Evolutionary conservation across 2,113 vertebrate species (phyloP).

Genomic region (Microcebus lehilahytsara): DNA sequence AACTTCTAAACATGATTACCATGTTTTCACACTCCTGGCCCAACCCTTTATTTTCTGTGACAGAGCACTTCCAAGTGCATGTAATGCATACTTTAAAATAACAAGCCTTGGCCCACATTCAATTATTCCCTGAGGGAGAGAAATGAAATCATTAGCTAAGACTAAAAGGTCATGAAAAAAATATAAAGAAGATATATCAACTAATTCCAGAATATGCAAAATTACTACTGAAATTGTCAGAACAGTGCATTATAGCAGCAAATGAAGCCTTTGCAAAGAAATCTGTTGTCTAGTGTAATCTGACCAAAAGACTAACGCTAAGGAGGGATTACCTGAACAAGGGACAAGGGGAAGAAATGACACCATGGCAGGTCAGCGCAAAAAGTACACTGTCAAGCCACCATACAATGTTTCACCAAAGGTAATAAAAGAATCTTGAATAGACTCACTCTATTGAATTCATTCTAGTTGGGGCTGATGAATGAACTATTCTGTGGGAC

Average conservation of each 20-base stretch:
- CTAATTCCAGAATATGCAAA: neutral
- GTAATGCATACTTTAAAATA: constrained; percentile 19
- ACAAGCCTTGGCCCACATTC: neutral
- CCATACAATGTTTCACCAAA: neutral
- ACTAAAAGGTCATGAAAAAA: constrained; percentile 1
- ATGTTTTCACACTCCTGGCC: neutral
- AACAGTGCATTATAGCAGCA: neutral
- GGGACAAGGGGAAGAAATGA: neutral
- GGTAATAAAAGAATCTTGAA: neutral
- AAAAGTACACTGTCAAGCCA: neutral
- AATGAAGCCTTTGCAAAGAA: neutral
- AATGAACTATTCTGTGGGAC: neutral
- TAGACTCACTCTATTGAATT: neutral
- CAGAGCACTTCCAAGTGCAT: neutral
- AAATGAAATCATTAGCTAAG: constrained; percentile 14
- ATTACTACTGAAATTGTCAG: neutral
- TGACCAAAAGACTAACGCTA: neutral
- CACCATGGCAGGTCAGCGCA: neutral
- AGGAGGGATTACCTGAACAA: neutral
- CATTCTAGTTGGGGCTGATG: neutral
- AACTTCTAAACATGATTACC: neutral
- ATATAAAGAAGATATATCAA: neutral
- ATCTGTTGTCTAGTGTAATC: neutral
- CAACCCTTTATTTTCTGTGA: neutral
- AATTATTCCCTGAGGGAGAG: neutral